Evolutionary conservation across 2,888 invertebrate genomes (phyloP).

Genomic region (Seladonia tumulorum): DNA sequence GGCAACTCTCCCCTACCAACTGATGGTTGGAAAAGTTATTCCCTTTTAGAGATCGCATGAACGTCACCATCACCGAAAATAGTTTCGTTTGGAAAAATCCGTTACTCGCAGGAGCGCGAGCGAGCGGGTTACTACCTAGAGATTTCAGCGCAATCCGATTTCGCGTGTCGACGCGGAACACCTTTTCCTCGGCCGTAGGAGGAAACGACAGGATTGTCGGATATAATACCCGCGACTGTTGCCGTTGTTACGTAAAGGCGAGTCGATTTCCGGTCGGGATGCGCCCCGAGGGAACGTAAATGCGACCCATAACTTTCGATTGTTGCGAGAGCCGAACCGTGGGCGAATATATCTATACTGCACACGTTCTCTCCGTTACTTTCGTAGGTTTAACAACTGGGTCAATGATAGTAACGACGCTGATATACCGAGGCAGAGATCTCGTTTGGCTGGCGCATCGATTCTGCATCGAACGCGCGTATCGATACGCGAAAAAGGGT

Average conservation of each 20-base stretch:
- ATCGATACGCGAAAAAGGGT: background rate
- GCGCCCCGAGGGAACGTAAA: slow-evolving; percentile 37
- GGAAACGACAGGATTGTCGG: slow-evolving; percentile 9
- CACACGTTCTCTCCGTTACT: slow-evolving; percentile 17
- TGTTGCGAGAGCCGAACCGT: slow-evolving; percentile 32
- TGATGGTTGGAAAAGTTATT: too few relatives aligned
- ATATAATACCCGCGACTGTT: background rate
- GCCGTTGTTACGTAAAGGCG: slow-evolving; percentile 44
- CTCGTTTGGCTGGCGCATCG: background rate
- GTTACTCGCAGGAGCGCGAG: background rate
- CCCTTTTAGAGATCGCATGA: too few relatives aligned
- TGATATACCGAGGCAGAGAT: slow-evolving; percentile 24
- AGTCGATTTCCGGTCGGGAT: slow-evolving; percentile 51
- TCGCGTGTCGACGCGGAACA: background rate
- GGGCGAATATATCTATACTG: slow-evolving; percentile 16
- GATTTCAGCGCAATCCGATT: background rate
- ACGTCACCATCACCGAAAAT: too few relatives aligned
- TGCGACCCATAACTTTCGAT: slow-evolving; percentile 56
- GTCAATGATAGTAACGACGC: slow-evolving; percentile 67
- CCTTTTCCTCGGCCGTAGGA: slow-evolving; percentile 1
- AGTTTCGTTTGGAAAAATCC: too few relatives aligned
- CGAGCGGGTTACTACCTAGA: background rate
- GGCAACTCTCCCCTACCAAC: too few relatives aligned
- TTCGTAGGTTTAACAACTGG: slow-evolving; percentile 64
- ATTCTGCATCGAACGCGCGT: background rate